Percentiles rank a stretch among this genome's conserved stretches.
Conservation (phyloP, 2,888 invertebrate genomes). For the Isotomurus palustris region DNA sequence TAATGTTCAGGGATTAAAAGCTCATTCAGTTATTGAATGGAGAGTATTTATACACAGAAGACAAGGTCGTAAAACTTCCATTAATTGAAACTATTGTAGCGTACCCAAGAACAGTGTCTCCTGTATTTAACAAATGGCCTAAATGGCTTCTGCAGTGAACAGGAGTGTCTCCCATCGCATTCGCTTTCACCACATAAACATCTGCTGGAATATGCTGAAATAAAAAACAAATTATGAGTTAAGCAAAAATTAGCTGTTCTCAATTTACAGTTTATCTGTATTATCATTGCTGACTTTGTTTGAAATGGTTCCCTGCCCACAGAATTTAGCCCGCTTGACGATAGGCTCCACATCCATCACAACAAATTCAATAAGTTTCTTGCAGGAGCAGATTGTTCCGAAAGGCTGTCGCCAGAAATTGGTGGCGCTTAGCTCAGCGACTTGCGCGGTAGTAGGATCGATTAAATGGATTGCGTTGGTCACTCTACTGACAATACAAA, state of each 20-base stretch:
- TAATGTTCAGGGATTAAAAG: no score
- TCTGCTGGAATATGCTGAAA: slow-evolving; percentile 77
- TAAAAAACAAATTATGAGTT: background rate
- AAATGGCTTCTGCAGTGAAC: slow-evolving; percentile 88
- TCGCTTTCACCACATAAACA: slow-evolving; percentile 85
- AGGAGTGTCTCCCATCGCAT: slow-evolving; percentile 72
- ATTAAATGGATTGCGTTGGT: slow-evolving; percentile 87
- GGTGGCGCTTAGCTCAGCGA: slow-evolving; percentile 75
- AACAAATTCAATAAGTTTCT: slow-evolving; percentile 83
- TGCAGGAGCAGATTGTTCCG: slow-evolving; percentile 79
- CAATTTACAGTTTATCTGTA: background rate
- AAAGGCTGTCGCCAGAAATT: slow-evolving; percentile 85
- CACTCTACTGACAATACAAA: slow-evolving; percentile 83
- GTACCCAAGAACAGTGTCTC: slow-evolving; percentile 89
- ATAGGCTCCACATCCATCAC: slow-evolving; percentile 90
- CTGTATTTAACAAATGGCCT: slow-evolving; percentile 85
- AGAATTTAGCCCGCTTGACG: slow-evolving; percentile 68
- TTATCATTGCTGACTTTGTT: slow-evolving; percentile 33
- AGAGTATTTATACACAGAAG: no score
- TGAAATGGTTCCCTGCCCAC: slow-evolving; percentile 75
- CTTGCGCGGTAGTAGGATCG: slow-evolving; percentile 82
- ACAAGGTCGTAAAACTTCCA: no score
- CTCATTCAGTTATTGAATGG: no score
- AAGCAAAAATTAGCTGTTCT: slow-evolving; percentile 7
- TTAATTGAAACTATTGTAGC: slow-evolving; percentile 22